Evolutionary conservation across 2,888 invertebrate genomes (phyloP).

Genomic region (Mellilla xanthometata): DNA sequence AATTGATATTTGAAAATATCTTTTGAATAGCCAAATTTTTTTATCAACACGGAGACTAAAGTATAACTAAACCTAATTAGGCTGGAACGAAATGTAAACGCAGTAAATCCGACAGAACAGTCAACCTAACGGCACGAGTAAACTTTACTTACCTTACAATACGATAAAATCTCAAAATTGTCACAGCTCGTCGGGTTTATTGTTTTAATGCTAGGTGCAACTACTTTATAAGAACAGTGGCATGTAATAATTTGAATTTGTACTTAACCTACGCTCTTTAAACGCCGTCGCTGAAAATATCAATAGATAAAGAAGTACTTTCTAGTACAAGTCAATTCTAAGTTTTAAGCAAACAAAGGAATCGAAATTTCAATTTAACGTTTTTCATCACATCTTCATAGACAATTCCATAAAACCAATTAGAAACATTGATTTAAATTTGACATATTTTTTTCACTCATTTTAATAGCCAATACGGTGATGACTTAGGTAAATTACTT

Average conservation of each 20-base stretch:
- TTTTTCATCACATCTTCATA: constrained; percentile 30
- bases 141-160: constrained; percentile 67
- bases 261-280: constrained; percentile 76
- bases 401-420: constrained; percentile 33
- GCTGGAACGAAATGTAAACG: constrained; percentile 69
- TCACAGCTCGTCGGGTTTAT: constrained; percentile 83
- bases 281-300: constrained; percentile 61
- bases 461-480: constrained; percentile 57
- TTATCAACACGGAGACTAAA: constrained; percentile 59
- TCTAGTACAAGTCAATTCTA: constrained; percentile 48
- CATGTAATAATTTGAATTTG: constrained; percentile 79
- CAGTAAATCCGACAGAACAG: constrained; percentile 58
- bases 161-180: constrained; percentile 83
- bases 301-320: constrained; percentile 50
- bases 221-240: constrained; percentile 83
- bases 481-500: constrained; percentile 70
- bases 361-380: constrained; percentile 24
- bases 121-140: constrained; percentile 64
- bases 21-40: too few species aligned
- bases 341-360: constrained; percentile 41
- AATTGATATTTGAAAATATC: too few species aligned
- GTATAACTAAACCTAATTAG: constrained; percentile 69
- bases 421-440: constrained; percentile 25
- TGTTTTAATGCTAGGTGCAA: constrained; percentile 80
- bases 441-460: constrained; percentile 21